Percentiles rank a stretch among this genome's conserved stretches.
These are phyloP conservation scores for Pinna nobilis DNA, from an alignment of 1,140 invertebrate species.

Conservation along the genomic window DNA sequence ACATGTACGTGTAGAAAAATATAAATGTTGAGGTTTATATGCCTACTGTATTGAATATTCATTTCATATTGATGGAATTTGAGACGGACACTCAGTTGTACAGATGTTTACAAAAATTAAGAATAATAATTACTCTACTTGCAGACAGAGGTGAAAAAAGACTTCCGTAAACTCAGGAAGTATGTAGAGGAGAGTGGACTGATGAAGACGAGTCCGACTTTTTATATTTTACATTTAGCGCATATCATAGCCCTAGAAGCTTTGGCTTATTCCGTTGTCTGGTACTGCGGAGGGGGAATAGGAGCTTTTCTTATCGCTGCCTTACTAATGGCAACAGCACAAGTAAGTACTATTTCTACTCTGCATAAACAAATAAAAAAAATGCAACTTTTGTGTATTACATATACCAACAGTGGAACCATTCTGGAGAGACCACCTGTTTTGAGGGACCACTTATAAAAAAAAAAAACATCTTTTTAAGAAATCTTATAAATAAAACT, in stretches of 20 bases:
- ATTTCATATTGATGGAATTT: background rate
- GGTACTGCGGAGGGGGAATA: slow-evolving; percentile 52
- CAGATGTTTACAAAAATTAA: slow-evolving; percentile 70
- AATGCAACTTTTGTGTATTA: no score
- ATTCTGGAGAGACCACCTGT: no score
- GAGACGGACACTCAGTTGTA: slow-evolving; percentile 56
- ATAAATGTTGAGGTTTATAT: background rate
- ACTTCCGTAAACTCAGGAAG: slow-evolving; percentile 65
- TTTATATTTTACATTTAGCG: slow-evolving; percentile 62
- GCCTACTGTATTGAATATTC: background rate
- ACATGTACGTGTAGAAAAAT: background rate
- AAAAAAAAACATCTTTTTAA: background rate
- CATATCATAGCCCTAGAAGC: slow-evolving; percentile 67
- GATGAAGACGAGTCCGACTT: slow-evolving; percentile 65
- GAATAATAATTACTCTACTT: slow-evolving; percentile 33
- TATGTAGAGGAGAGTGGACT: slow-evolving; percentile 63
- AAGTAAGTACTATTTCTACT: slow-evolving; percentile 54
- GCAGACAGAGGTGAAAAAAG: slow-evolving; percentile 56
- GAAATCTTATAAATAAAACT: no score
- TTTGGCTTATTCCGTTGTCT: slow-evolving; percentile 56
- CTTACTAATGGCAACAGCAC: slow-evolving; percentile 59
- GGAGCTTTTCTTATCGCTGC: slow-evolving; percentile 46
- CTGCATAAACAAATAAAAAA: no score
- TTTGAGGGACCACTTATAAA: no score
- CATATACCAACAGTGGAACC: no score